These are phyloP conservation scores for Homarus americanus DNA, from an alignment of 1,140 invertebrate genomes.

Conservation along the genomic window DNA sequence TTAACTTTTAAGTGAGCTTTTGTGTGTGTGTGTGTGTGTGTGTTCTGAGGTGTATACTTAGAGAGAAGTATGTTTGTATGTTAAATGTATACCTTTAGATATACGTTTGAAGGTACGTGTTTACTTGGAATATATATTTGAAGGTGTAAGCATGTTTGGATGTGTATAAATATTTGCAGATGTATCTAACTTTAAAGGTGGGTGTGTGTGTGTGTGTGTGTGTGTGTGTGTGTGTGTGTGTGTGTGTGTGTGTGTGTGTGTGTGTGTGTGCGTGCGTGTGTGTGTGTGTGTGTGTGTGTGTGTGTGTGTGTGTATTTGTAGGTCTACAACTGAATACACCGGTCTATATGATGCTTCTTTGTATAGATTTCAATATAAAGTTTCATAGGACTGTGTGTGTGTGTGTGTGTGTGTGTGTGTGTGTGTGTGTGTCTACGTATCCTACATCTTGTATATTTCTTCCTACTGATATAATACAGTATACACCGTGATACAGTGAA, in stretches of 20 bases:
- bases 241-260: conserved; percentile 43
- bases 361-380: conserved; percentile 5
- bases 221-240: conserved; percentile 3
- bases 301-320: conserved; percentile 27
- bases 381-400: background rate
- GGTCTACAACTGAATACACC: conserved; percentile 14
- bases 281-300: conserved; percentile 46
- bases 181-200: background rate
- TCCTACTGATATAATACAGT: no score
- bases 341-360: conserved; percentile 21
- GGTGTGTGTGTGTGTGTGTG: background rate
- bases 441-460: no score
- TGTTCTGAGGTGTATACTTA: no score
- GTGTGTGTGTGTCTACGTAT: no score
- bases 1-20: no score
- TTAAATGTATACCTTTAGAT: background rate
- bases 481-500: no score
- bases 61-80: background rate
- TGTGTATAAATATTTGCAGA: background rate
- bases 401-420: no score
- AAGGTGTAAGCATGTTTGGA: background rate
- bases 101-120: background rate
- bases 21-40: conserved; percentile 6
- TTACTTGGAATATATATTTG: background rate
- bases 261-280: conserved; percentile 44